These are phyloP conservation scores for Bubo scandiacus DNA, from an alignment of 2,113 vertebrate species.

Conservation along the genomic window DNA sequence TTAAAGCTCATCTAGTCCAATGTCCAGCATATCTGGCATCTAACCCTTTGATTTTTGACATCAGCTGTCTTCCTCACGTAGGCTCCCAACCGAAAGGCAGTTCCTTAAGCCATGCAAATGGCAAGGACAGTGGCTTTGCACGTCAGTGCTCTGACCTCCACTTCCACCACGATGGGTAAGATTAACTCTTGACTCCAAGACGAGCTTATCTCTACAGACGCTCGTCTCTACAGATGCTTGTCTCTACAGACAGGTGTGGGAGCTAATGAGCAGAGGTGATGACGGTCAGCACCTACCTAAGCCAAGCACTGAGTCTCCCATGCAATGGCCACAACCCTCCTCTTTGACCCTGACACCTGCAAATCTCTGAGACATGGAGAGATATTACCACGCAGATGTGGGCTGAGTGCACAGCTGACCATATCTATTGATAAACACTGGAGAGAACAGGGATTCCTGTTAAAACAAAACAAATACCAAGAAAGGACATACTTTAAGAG, in stretches of 20 bases:
- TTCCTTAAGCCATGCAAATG: background rate
- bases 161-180: background rate
- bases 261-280: background rate
- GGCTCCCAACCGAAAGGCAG: background rate
- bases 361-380: background rate
- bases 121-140: background rate
- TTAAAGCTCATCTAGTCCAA: background rate
- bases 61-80: background rate
- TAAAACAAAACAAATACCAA: background rate
- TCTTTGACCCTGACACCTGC: background rate
- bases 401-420: background rate
- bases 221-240: too few relatives aligned
- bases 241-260: fast-evolving
- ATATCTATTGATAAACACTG: background rate
- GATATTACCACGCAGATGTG: fast-evolving
- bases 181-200: background rate
- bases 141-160: background rate
- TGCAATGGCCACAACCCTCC: background rate
- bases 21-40: fast-evolving
- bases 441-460: background rate
- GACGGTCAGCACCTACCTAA: background rate
- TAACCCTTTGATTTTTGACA: background rate
- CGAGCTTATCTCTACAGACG: background rate
- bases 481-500: background rate
- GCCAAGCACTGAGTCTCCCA: background rate